Percentiles rank a stretch among this genome's conserved stretches.
These are phyloP conservation scores for Chaetodon trifasciatus DNA, from an alignment of 2,797 vertebrate genomes.

Conservation along the genomic window DNA sequence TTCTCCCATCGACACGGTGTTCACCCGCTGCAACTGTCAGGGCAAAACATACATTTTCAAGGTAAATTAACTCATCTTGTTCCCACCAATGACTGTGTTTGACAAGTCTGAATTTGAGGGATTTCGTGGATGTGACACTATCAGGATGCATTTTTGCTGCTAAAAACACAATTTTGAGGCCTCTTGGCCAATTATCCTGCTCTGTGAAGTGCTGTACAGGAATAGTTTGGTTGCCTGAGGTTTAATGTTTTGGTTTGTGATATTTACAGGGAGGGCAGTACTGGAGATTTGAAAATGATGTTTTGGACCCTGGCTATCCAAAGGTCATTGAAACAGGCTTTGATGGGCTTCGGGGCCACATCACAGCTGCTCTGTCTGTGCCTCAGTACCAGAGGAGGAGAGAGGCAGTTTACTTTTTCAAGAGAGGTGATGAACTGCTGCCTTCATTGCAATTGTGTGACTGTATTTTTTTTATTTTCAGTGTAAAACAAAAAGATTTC, in stretches of 20 bases:
- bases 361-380: conserved; percentile 92
- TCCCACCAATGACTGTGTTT: not conserved
- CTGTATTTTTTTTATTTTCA: not conserved
- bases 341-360: conserved; percentile 88
- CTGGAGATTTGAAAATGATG: conserved; percentile 94
- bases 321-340: conserved; percentile 89
- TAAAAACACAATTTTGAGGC: not conserved
- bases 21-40: conserved; percentile 96
- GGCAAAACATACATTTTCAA: conserved; percentile 97
- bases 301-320: conserved; percentile 91
- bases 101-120: not conserved
- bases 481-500: not conserved
- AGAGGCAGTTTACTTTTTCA: conserved; percentile 96
- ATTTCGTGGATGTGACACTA: not conserved
- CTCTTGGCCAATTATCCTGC: not conserved
- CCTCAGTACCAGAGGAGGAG: conserved; percentile 86
- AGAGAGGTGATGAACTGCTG: conserved; percentile 87
- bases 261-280: conserved; percentile 87
- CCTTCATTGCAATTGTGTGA: not conserved
- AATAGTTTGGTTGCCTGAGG: not conserved
- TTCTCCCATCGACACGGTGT: conserved; percentile 94
- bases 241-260: not conserved
- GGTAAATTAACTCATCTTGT: conserved; percentile 76
- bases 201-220: not conserved
- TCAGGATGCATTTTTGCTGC: not conserved